phyloP scores from a whole-genome alignment of 1,140 invertebrate genomes.

The Anadara kagoshimensis region DNA sequence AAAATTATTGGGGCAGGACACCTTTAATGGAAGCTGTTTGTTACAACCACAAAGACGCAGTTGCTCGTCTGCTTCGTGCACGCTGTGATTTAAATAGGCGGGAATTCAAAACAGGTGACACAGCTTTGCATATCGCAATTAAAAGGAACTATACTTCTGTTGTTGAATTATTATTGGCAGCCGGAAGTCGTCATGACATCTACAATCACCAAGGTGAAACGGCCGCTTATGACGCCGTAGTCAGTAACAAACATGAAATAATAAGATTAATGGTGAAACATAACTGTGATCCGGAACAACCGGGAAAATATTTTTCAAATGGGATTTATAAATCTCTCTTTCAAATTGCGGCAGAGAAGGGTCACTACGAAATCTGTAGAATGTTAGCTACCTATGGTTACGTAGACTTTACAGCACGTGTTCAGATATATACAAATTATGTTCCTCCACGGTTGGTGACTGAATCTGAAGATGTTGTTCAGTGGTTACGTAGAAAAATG shows the following conservation, averaged over 20 bases:
- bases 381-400: slow-evolving; percentile 67
- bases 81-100: slow-evolving; percentile 71
- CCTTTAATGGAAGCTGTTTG: slow-evolving; percentile 73
- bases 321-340: slow-evolving; percentile 70
- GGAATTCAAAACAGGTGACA: slow-evolving; percentile 72
- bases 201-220: slow-evolving; percentile 73
- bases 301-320: slow-evolving; percentile 70
- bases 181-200: slow-evolving; percentile 70
- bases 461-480: slow-evolving; percentile 59
- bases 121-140: slow-evolving; percentile 76
- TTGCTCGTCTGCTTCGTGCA: slow-evolving; percentile 61
- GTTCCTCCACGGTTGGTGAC: slow-evolving; percentile 55
- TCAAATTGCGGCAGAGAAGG: slow-evolving; percentile 69
- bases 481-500: slow-evolving; percentile 61
- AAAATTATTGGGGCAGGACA: slow-evolving; percentile 73
- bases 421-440: slow-evolving; percentile 63
- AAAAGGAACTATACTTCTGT: slow-evolving; percentile 76
- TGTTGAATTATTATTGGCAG: slow-evolving; percentile 76
- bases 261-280: slow-evolving; percentile 66
- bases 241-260: slow-evolving; percentile 70
- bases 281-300: slow-evolving; percentile 71
- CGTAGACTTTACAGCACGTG: slow-evolving; percentile 63
- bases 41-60: slow-evolving; percentile 72
- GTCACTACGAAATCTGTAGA: slow-evolving; percentile 69
- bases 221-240: slow-evolving; percentile 69